Conservation (phyloP, 2,113 vertebrate genomes). For the Scomber scombrus region DNA sequence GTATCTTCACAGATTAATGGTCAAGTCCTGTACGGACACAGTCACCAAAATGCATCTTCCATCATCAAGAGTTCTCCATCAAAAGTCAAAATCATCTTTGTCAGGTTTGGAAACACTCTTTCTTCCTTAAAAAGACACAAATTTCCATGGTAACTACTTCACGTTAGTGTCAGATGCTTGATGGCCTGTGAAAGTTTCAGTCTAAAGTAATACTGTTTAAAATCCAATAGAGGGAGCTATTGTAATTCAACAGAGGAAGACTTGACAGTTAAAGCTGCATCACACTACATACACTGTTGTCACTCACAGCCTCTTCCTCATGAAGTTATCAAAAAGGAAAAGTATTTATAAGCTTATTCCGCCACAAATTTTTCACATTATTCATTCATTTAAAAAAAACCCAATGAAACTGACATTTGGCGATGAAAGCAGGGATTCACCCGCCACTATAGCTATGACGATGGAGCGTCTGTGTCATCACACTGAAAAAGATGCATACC, state of each 20-base stretch:
- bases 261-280: neutral
- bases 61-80: conserved; percentile 96
- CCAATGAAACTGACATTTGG: neutral
- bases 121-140: neutral
- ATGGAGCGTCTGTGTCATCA: too few species aligned
- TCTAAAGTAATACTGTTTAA: conserved; percentile 38
- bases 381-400: neutral
- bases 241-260: conserved; percentile 28
- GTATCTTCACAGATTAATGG: conserved; percentile 90
- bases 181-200: neutral
- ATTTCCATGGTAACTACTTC: neutral
- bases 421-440: neutral
- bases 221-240: conserved; percentile 72
- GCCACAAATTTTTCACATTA: neutral
- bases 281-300: neutral
- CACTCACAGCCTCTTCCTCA: neutral
- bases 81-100: conserved; percentile 95
- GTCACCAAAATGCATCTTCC: conserved; percentile 97
- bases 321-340: neutral
- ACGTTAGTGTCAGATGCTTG: too few species aligned
- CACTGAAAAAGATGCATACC: too few species aligned
- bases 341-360: neutral
- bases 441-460: too few species aligned
- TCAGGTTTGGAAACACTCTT: conserved; percentile 85
- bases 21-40: conserved; percentile 95